Conservation (phyloP, 2,888 invertebrate species). For the Ophonus ardosiacus region DNA sequence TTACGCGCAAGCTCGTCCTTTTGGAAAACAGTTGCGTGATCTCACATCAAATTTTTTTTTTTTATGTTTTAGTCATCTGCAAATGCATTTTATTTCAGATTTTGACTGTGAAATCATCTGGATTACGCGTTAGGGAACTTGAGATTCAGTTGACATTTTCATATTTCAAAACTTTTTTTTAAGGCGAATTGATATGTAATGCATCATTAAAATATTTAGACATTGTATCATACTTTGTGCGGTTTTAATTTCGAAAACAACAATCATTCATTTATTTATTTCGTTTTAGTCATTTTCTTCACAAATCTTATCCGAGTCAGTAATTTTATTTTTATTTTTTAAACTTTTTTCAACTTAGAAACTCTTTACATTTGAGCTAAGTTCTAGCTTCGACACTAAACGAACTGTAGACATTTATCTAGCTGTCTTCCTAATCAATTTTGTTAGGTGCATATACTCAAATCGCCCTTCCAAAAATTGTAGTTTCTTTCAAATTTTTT, state of each 20-base stretch:
- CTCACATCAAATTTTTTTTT: constrained; percentile 46
- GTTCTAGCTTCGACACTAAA: too few species aligned
- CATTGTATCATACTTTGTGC: background rate
- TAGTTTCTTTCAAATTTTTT: too few species aligned
- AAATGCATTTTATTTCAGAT: constrained; percentile 29
- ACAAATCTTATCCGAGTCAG: too few species aligned
- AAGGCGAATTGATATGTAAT: background rate
- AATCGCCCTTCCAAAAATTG: too few species aligned
- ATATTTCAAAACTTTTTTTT: constrained; percentile 4
- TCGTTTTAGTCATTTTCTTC: too few species aligned
- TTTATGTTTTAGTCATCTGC: constrained; percentile 29
- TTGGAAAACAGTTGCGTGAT: constrained; percentile 38
- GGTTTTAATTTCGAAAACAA: background rate
- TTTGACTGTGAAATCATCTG: constrained; percentile 44
- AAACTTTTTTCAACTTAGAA: too few species aligned
- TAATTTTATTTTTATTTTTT: too few species aligned
- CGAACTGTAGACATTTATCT: too few species aligned
- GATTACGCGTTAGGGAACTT: constrained; percentile 37
- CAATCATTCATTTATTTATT: too few species aligned
- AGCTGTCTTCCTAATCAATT: too few species aligned
- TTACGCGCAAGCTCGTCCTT: constrained; percentile 33
- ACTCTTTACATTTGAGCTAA: too few species aligned
- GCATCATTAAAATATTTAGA: background rate
- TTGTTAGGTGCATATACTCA: too few species aligned
- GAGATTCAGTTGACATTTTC: constrained; percentile 40